Base-by-base conservation (phyloP, 2,113 vertebrate genomes). In the Hippolais icterina region DNA sequence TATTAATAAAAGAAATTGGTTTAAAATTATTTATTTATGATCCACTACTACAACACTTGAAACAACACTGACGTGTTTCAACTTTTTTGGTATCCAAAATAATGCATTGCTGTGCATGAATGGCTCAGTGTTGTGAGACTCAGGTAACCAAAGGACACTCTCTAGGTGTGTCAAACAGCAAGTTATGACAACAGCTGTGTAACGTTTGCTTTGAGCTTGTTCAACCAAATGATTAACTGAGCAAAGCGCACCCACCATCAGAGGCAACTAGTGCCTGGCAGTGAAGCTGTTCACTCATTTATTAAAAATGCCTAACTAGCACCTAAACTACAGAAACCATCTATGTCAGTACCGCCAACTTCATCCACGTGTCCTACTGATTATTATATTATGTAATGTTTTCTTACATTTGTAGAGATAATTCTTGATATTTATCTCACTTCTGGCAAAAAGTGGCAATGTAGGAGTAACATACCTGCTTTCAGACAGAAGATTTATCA, bases 151-250 rank as follows among this genome's bases (percentile, higher is more conserved):
- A 59, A 93, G 69, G 68, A 89, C 83, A 85, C 39, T 68, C 19
- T 90, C 49, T 56, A 94, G 93, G 87, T 94, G 96, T 91, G 72
- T 83, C 60, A 71, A 85, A 82, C 83, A 93, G 83, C 88, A 90
- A 93, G 60, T 63, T 75, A 52, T 19, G 83, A 82, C 87, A 95
- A 59, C 31, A 78, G 65, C 74, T 57, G 28, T 54, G 25, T 78
- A 68, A 88, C 90, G 37, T 91, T 93, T 61, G 60, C 74, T 76
- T 74, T 91, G 57, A 57, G 41, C 47, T 59, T 86, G 54, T 93
- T 82, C 47, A 79, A 37, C 71, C 2, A 0, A 95, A 85, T 71
- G 29, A 90, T 84, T 41, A 74, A 71, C 39, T 69, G 64, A 94
- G 59, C 35, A 82, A 92, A 90, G 49, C 4, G 12, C 35, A 60